Evolutionary conservation across 1,140 invertebrate species (phyloP).

Genomic region (Mactra quadrangularis): DNA sequence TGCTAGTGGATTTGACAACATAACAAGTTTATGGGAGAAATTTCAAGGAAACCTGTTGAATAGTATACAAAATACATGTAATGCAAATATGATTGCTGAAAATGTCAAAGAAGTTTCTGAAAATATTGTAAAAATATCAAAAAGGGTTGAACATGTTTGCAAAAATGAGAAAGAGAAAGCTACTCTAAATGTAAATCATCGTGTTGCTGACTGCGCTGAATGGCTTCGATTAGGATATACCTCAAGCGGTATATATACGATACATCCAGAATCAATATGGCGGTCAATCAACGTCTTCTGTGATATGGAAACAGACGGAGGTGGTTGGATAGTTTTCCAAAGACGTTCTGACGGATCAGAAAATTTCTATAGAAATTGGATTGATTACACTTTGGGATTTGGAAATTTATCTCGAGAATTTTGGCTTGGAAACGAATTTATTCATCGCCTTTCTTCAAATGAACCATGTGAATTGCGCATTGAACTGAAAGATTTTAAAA

Average conservation of each 20-base stretch:
- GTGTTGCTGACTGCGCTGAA: slow-evolving; percentile 10
- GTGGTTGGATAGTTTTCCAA: slow-evolving; percentile 89
- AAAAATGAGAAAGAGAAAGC: no score
- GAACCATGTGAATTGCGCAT: slow-evolving; percentile 23
- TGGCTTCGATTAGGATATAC: slow-evolving; percentile 9
- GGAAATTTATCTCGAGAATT: slow-evolving; percentile 10
- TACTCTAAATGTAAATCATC: no score
- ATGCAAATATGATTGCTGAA: no score
- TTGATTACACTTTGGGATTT: slow-evolving; percentile 1
- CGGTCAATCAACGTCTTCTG: slow-evolving; percentile 83
- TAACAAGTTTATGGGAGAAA: no score
- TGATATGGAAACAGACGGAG: slow-evolving; percentile 85
- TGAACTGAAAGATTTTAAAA: slow-evolving; percentile 48
- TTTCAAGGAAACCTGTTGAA: no score
- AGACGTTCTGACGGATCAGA: slow-evolving; percentile 85
- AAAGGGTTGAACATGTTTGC: no score
- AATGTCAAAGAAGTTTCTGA: no score
- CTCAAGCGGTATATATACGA: slow-evolving; percentile 26
- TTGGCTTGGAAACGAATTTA: slow-evolving; percentile 54
- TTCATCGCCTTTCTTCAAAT: slow-evolving; percentile 7
- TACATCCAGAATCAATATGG: slow-evolving; percentile 19
- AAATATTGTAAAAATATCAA: no score
- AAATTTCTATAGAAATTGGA: slow-evolving; percentile 4
- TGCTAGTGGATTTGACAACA: no score
- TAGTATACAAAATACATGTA: no score